phyloP scores from a whole-genome alignment of 2,113 vertebrate genomes.

The Blennius ocellaris region DNA sequence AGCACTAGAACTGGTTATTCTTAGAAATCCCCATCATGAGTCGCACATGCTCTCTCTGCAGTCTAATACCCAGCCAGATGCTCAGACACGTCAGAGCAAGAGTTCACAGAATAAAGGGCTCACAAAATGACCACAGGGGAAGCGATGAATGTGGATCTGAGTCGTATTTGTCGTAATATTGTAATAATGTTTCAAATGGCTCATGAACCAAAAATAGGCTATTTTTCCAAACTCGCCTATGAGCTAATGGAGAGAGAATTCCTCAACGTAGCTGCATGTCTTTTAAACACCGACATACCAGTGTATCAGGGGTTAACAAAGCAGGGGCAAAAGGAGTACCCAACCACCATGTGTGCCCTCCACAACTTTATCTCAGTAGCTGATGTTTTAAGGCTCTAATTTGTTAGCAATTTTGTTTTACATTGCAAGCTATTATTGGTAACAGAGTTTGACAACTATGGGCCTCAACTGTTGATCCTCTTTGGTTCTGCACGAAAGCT shows the following conservation, averaged over 20 bases:
- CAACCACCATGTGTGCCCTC: no score
- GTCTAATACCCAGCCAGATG: background rate
- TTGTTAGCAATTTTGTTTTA: no score
- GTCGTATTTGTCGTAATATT: conserved; percentile 9
- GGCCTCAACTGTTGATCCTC: no score
- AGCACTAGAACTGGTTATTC: conserved; percentile 1
- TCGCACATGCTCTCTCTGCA: background rate
- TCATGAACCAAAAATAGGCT: background rate
- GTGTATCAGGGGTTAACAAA: no score
- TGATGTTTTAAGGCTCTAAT: no score
- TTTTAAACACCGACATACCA: background rate
- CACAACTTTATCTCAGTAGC: no score
- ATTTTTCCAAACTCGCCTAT: background rate
- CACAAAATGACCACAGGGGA: conserved; percentile 25
- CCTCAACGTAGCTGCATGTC: background rate
- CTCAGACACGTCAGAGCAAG: conserved; percentile 17
- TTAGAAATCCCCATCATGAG: conserved; percentile 4
- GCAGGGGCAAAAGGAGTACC: background rate
- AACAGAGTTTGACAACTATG: no score
- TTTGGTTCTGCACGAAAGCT: no score
- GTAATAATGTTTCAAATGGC: conserved; percentile 5
- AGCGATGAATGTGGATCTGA: conserved; percentile 44
- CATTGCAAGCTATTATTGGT: no score
- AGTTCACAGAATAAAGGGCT: conserved; percentile 8
- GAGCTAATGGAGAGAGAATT: background rate